Percentiles rank a stretch among this genome's conserved stretches.
Evolutionary conservation across 2,113 vertebrate genomes (phyloP).

Genomic region (Tachycineta bicolor): DNA sequence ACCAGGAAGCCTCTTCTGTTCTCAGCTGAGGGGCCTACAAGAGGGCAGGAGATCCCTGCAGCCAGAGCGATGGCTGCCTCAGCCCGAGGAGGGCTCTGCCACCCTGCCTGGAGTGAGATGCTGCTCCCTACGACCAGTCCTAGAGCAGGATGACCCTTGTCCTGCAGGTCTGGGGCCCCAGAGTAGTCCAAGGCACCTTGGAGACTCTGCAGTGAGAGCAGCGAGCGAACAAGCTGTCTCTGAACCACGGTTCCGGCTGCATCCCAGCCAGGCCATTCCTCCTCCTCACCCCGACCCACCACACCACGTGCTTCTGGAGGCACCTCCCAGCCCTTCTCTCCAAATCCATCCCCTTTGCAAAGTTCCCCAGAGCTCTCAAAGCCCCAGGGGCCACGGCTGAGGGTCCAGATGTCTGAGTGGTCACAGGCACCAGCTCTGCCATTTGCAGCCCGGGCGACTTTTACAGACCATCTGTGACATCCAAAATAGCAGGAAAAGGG

Average conservation of each 20-base stretch:
- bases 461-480: background rate
- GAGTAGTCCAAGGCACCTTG: accelerated
- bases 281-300: background rate
- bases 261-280: background rate
- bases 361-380: background rate
- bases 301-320: background rate
- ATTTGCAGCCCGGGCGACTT: accelerated
- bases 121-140: background rate
- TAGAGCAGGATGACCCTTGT: background rate
- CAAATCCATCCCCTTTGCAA: background rate
- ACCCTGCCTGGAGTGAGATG: background rate
- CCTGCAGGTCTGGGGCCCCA: background rate
- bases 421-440: background rate
- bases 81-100: background rate
- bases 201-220: accelerated
- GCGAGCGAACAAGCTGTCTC: background rate
- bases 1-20: background rate
- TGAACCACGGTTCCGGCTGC: accelerated
- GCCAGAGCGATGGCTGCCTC: accelerated
- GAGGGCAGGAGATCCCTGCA: background rate
- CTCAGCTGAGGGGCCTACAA: background rate
- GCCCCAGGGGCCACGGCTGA: background rate
- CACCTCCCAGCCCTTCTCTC: background rate
- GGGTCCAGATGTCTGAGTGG: accelerated
- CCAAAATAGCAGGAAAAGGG: background rate